Base-by-base conservation (phyloP, 2,113 vertebrate genomes). In the Tragelaphus strepsiceros region DNA sequence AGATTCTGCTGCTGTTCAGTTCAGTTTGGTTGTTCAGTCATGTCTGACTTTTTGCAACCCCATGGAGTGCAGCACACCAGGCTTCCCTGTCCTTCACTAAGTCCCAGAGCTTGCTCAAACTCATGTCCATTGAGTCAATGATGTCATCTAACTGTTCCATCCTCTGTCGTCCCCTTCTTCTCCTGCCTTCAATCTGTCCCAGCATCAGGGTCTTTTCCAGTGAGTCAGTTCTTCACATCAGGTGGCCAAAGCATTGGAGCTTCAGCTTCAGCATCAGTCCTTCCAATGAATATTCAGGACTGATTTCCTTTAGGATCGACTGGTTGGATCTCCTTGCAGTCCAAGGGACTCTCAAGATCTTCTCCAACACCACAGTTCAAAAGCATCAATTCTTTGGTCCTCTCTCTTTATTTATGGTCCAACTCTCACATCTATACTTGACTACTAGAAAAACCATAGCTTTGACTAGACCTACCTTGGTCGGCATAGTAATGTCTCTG, bases 1-100 rank as follows among this genome's bases (percentile, higher is more conserved):
- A n/a, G n/a, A 59, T 90, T 88, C 94, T 71, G 77, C 30, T 10
- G 21, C 83, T 77, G 58, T 43, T 43, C n/a, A 74, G 35, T 74
- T 74, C n/a, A 71, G 64, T 24, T 74, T 0, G 4, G 64, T 71
- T 35, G n/a, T 35, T 35, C 64, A 71, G 64, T 71, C 19, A 35
- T 22, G 64, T 35, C 64, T 71, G 64, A 71, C 17, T 12, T 26
- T 59, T 71, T 71, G 64, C 9, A 71, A 11, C 19, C 9, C 4
- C 19, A 22, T 6, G 19, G 10, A 35, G 19, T 71, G n/a, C n/a
- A 71, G n/a, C n/a, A 35, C 8, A 0, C 64, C 5, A 22, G n/a
- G n/a, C n/a, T 71, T 71, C 64, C 64, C 64, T 71, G n/a, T 35
- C 64, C 19, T 35, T 35, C n/a, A 71, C n/a, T 9, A 21, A 71